A percentile compares a stretch with the other conserved stretches of the same genome.
Conservation (phyloP, 2,113 vertebrate species). For the Thunnus maccoyii region DNA sequence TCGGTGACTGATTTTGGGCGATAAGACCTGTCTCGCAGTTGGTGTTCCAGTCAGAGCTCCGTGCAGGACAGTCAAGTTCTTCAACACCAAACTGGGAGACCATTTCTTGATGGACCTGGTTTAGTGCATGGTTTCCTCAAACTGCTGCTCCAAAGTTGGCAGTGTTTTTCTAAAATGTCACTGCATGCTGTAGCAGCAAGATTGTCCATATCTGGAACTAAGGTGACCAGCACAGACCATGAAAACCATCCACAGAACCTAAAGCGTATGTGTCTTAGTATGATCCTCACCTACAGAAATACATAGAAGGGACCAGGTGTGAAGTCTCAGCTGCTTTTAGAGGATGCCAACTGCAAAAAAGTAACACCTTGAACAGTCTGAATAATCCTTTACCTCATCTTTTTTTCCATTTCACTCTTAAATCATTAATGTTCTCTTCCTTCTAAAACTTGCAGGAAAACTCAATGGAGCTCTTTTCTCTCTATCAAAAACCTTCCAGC, state of each 20-base stretch:
- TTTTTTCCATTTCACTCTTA: conserved; percentile 35
- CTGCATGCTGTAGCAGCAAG: background rate
- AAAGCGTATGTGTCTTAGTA: background rate
- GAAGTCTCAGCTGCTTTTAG: conserved; percentile 25
- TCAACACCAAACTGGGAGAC: background rate
- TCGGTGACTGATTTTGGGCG: background rate
- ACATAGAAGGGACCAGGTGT: background rate
- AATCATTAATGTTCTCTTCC: conserved; percentile 67
- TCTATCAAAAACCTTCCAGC: conserved; percentile 52
- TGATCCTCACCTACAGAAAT: background rate
- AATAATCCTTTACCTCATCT: conserved; percentile 20
- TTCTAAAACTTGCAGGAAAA: conserved; percentile 47
- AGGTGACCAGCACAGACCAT: background rate
- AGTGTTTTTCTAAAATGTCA: no score
- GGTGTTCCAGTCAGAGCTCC: background rate
- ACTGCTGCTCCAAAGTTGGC: background rate
- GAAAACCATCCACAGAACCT: background rate
- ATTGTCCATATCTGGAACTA: background rate
- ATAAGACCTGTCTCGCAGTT: no score
- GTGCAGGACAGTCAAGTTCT: background rate
- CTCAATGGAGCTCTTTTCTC: conserved; percentile 43
- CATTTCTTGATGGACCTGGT: background rate
- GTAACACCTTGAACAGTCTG: conserved; percentile 25
- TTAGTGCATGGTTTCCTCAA: background rate
- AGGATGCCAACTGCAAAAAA: conserved; percentile 19